Base-by-base conservation (phyloP, 1,140 invertebrate genomes). In the Ceratosolen solmsi region DNA sequence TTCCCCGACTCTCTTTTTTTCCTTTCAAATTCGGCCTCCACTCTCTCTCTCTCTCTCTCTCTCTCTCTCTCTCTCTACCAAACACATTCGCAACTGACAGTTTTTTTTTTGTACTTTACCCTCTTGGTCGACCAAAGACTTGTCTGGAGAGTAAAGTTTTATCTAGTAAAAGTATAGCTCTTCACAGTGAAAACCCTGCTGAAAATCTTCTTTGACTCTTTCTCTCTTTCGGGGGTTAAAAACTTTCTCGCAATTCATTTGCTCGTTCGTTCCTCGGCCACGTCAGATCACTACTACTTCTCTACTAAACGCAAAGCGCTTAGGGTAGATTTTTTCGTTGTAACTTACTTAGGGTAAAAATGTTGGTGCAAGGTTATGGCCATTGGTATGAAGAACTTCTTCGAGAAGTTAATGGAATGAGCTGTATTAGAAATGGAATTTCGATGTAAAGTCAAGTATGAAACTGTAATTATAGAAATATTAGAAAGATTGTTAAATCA, bases 101-200 rank as follows among this genome's bases (percentile, higher is more conserved):
- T 2, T 65, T 15, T 46, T n/a, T n/a, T 54, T 79, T 36, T n/a
- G 13, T 46, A 46, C 41, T 46, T 46, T 46, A 13, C 5, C 13
- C 25, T 9, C 7, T 25, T 4, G n/a, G 41, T 80, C 25, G 17
- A 20, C 38, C 8, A 30, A 25, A 75, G 71, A 80, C 71, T 80
- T 75, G 9, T 46, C 56, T 51, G 30, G 56, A 70, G 51, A 82
- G 75, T 78, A 82, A 82, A 82, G 75, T 82, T 82, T 79, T 75
- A 82, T 78, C 75, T 25, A 49, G 75, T 30, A 36, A 82, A 79
- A 73, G 75, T 82, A 82, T 58, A 82, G 70, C 38, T 70, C 74
- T 41, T 9, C 54, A n/a, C 54, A 72, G 72, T 72, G 38, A 56
- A 11, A 38, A 75, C 20, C 71, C 20, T 41, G 65, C n/a, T 77